Evolutionary conservation across 2,113 vertebrate species (phyloP).

Genomic region (Coracopsis vasa): DNA sequence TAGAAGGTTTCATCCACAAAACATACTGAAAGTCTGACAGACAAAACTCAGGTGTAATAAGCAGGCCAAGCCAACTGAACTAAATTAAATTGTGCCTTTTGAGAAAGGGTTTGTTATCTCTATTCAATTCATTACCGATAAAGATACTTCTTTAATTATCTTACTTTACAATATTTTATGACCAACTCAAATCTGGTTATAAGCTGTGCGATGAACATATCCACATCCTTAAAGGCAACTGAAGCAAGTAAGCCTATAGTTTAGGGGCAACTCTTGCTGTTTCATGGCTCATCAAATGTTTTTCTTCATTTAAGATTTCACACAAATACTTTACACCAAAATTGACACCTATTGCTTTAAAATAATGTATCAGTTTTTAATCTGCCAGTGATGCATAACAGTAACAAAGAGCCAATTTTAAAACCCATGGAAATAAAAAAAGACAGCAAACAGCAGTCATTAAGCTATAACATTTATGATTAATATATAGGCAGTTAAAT

Average conservation of each 20-base stretch:
- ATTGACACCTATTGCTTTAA: not conserved
- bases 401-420: not conserved
- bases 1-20: not conserved
- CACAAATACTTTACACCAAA: not conserved
- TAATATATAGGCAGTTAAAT: constrained; percentile 82
- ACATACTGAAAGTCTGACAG: not conserved
- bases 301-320: not conserved
- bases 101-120: not conserved
- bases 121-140: not conserved
- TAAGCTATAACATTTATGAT: constrained; percentile 75
- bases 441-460: constrained; percentile 30
- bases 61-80: not conserved
- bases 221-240: not conserved
- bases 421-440: constrained; percentile 38
- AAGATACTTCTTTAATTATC: not conserved
- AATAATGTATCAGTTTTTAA: not conserved
- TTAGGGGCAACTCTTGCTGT: not conserved
- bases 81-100: not conserved
- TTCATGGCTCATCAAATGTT: not conserved
- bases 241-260: not conserved
- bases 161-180: not conserved
- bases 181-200: not conserved
- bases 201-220: not conserved
- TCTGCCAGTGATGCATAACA: not conserved
- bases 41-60: not conserved